phyloP scores from a whole-genome alignment of 2,797 vertebrate species.

The Lemur catta region DNA sequence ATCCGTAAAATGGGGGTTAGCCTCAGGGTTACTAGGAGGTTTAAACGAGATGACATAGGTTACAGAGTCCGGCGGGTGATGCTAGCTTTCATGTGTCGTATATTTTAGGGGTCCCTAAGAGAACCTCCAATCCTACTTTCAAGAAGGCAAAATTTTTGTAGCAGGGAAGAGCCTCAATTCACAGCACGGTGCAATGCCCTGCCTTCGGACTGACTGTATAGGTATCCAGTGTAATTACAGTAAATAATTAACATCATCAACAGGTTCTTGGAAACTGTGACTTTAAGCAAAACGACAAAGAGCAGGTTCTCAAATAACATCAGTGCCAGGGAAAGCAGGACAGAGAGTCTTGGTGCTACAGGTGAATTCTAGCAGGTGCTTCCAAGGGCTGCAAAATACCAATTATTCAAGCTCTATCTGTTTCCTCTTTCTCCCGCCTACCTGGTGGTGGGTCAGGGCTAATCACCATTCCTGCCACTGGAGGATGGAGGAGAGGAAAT shows the following conservation, averaged over 20 bases:
- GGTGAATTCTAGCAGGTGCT: not conserved
- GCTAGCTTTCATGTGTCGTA: not conserved
- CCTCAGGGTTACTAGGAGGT: not conserved
- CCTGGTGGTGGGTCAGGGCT: not conserved
- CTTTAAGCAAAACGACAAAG: not conserved
- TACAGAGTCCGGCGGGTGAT: not conserved
- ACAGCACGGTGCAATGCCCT: not conserved
- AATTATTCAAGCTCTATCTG: not conserved
- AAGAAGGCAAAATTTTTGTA: not conserved
- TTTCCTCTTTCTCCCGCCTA: not conserved
- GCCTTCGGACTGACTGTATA: not conserved
- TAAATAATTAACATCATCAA: not conserved
- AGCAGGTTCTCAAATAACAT: not conserved
- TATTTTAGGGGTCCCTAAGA: not conserved
- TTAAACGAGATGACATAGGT: not conserved
- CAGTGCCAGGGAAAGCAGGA: not conserved
- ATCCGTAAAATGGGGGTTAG: not conserved
- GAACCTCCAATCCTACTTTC: not conserved
- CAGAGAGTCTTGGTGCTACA: not conserved
- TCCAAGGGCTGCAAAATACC: not conserved
- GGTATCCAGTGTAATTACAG: not conserved
- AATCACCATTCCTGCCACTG: not conserved
- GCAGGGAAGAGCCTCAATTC: not conserved
- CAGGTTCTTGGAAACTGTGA: not conserved
- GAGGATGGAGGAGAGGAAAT: not conserved